Percentiles rank a stretch among this genome's conserved stretches.
Conservation (phyloP, 2,888 invertebrate genomes). For the Amblyjoppa proteus region DNA sequence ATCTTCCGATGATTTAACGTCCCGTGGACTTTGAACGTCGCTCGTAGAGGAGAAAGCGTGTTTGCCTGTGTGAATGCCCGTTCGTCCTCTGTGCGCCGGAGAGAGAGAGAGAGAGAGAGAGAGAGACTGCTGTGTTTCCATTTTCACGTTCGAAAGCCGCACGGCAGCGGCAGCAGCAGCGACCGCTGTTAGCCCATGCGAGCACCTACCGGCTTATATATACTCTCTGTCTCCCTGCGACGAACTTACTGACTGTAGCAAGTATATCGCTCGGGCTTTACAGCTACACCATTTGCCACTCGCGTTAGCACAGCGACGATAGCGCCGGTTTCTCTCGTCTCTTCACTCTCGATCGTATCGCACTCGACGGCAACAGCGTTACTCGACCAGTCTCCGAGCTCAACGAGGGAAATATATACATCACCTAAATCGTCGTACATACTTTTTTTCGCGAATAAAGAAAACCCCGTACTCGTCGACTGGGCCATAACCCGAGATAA, state of each 20-base stretch:
- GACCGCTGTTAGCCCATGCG: not conserved
- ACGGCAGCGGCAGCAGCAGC: slow-evolving; percentile 14
- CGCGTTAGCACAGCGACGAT: slow-evolving; percentile 17
- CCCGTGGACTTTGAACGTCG: slow-evolving; percentile 55
- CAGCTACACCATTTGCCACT: slow-evolving; percentile 31
- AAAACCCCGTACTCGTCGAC: not conserved
- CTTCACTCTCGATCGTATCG: slow-evolving; percentile 4
- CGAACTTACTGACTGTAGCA: not conserved
- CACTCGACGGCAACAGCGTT: slow-evolving; percentile 6
- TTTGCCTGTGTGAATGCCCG: slow-evolving; percentile 37
- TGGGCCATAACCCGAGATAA: not conserved
- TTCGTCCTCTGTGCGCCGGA: not conserved
- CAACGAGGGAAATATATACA: not conserved
- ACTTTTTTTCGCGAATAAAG: not conserved
- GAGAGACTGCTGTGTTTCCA: slow-evolving; percentile 19
- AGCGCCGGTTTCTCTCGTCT: slow-evolving; percentile 4
- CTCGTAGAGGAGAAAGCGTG: not conserved
- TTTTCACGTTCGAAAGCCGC: slow-evolving; percentile 57
- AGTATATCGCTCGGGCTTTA: slow-evolving; percentile 14
- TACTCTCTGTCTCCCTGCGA: not conserved
- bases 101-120: not conserved
- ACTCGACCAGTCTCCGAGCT: not conserved
- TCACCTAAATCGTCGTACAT: not conserved
- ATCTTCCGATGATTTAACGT: slow-evolving; percentile 24
- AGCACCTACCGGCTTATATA: slow-evolving; percentile 4